Conservation (phyloP, 2,797 vertebrate species). For the Syndactyla subalaris region DNA sequence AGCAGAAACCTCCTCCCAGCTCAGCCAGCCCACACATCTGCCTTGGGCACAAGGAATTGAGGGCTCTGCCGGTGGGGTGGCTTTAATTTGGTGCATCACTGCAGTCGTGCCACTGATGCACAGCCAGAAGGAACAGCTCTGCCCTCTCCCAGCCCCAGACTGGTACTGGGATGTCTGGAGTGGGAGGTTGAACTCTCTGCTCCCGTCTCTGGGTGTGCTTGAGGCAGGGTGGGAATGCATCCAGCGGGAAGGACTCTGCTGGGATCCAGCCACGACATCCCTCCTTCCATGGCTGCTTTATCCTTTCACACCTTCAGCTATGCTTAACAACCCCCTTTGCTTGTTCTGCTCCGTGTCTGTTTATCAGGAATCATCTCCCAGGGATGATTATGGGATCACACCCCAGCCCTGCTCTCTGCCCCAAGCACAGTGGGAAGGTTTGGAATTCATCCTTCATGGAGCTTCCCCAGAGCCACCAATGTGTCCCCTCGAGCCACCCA, state of each 20-base stretch:
- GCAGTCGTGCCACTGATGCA: not conserved
- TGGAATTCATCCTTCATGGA: rapidly evolving
- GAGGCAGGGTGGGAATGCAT: not conserved
- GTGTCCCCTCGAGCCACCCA: rapidly evolving
- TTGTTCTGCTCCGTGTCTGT: not conserved
- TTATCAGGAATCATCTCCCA: not conserved
- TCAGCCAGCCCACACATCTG: not conserved
- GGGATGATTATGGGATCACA: not conserved
- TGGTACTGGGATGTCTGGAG: not conserved
- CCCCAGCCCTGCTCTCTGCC: not conserved
- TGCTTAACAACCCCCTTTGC: not conserved
- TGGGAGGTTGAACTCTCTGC: not conserved
- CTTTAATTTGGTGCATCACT: not conserved
- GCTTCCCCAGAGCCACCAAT: not conserved
- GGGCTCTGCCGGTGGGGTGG: not conserved
- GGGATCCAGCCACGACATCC: not conserved
- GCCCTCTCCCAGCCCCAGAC: not conserved
- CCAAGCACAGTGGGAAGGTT: not conserved
- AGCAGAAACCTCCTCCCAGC: not conserved
- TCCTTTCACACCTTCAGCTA: not conserved
- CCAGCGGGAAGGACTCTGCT: not conserved
- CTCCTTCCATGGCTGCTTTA: not conserved
- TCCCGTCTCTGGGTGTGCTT: not conserved
- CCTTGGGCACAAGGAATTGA: not conserved
- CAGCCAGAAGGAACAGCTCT: not conserved